Evolutionary conservation across 2,888 invertebrate species (phyloP).

Genomic region (Lathronympha strigana): DNA sequence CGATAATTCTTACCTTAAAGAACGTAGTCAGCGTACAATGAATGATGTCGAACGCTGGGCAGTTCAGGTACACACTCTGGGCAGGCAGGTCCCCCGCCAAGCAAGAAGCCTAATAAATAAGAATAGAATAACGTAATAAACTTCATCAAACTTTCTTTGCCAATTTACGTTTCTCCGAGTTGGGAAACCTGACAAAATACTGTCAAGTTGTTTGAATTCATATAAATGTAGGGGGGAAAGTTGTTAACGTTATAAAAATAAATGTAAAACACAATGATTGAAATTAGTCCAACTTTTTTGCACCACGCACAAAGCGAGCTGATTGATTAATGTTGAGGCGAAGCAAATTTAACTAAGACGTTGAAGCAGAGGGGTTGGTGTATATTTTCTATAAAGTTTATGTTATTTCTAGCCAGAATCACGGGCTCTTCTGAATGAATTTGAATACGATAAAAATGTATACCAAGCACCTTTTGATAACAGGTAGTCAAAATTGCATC

Average conservation of each 20-base stretch:
- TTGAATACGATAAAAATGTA: too few species aligned
- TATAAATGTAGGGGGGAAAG: slow-evolving; percentile 8
- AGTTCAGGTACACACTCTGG: slow-evolving; percentile 60
- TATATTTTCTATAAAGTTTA: too few species aligned
- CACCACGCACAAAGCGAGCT: too few species aligned
- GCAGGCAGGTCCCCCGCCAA: slow-evolving; percentile 54
- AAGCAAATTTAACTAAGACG: too few species aligned
- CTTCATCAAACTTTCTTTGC: slow-evolving; percentile 1
- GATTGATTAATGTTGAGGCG: too few species aligned
- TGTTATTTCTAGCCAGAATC: too few species aligned
- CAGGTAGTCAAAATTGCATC: too few species aligned
- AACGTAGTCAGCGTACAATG: slow-evolving; percentile 59
- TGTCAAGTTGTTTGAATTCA: slow-evolving; percentile 6
- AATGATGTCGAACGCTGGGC: slow-evolving; percentile 66
- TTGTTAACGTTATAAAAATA: not conserved
- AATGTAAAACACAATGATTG: not conserved
- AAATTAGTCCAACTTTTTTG: too few species aligned
- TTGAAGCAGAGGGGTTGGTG: too few species aligned
- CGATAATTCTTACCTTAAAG: slow-evolving; percentile 55
- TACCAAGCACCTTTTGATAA: too few species aligned
- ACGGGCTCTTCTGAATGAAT: too few species aligned
- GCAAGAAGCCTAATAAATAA: slow-evolving; percentile 48
- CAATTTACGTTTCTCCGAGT: not conserved
- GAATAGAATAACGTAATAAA: not conserved
- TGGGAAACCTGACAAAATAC: slow-evolving; percentile 16